phyloP scores from a whole-genome alignment of 2,797 vertebrate species.

The Cossypha dichroa region DNA sequence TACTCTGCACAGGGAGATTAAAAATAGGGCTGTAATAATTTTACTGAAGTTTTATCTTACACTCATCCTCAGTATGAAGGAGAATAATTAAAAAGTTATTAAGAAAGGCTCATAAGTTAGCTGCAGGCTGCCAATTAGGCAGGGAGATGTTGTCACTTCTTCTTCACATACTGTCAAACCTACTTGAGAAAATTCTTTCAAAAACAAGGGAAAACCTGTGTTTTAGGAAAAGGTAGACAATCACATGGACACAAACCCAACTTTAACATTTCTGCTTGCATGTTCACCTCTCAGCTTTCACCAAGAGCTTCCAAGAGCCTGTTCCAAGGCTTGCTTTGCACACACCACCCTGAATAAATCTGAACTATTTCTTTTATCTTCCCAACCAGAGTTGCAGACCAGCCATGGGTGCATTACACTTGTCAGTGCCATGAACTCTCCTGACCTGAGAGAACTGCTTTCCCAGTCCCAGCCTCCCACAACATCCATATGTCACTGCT shows the following conservation, averaged over 20 bases:
- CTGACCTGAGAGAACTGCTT: neutral
- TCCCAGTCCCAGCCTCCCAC: neutral
- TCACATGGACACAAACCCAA: neutral
- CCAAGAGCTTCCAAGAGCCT: neutral
- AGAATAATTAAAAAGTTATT: neutral
- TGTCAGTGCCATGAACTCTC: neutral
- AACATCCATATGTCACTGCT: neutral
- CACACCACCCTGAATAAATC: neutral
- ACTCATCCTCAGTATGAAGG: neutral
- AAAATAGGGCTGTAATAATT: neutral
- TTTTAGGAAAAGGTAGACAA: neutral
- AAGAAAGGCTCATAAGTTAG: constrained; percentile 11
- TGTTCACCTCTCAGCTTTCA: neutral
- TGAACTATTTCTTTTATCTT: neutral
- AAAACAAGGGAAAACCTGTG: neutral
- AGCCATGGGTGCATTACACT: neutral
- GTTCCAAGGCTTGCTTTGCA: neutral
- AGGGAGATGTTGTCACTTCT: neutral
- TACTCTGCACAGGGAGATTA: neutral
- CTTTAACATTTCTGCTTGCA: neutral
- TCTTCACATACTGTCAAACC: neutral
- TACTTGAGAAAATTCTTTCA: neutral
- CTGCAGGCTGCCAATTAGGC: neutral
- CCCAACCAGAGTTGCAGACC: neutral
- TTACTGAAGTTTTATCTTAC: neutral